phyloP scores from a whole-genome alignment of 2,113 vertebrate genomes.

The Chaetura pelagica region DNA sequence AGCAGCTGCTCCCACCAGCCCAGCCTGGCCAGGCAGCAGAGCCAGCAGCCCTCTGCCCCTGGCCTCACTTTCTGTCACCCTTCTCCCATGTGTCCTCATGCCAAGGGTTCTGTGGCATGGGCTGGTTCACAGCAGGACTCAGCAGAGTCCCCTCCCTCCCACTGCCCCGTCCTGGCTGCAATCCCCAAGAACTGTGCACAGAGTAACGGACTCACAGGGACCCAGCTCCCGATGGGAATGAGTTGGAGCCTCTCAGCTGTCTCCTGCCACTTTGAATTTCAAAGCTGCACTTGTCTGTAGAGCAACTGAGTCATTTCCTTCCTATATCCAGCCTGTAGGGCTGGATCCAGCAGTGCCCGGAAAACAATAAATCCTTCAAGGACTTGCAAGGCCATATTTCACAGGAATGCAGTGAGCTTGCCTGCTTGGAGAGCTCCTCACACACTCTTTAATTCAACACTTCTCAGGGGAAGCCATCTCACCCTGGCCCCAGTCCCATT shows the following conservation, averaged over 20 bases:
- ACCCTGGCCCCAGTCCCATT: background rate
- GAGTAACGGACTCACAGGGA: background rate
- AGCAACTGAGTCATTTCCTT: constrained; percentile 74
- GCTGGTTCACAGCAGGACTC: rapidly evolving
- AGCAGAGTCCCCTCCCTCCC: background rate
- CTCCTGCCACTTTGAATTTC: constrained; percentile 34
- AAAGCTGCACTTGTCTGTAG: constrained; percentile 66
- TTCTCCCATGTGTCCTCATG: rapidly evolving
- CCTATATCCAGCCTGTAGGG: constrained; percentile 30
- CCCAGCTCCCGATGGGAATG: background rate
- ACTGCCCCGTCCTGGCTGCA: background rate
- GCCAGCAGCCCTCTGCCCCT: background rate
- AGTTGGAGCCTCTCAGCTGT: constrained; percentile 24
- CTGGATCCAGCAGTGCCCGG: constrained; percentile 45
- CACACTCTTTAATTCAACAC: background rate
- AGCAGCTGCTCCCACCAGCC: background rate
- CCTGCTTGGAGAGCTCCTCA: background rate
- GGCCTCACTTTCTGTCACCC: background rate
- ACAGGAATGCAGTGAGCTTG: constrained; percentile 19
- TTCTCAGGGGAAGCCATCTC: background rate
- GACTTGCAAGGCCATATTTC: constrained; percentile 41
- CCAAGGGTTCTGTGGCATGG: rapidly evolving
- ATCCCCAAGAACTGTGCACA: background rate
- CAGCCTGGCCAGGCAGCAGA: rapidly evolving
- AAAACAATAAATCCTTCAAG: constrained; percentile 68